These are phyloP conservation scores for Macroglossus sobrinus DNA, from an alignment of 2,113 vertebrate genomes.

Conservation along the genomic window DNA sequence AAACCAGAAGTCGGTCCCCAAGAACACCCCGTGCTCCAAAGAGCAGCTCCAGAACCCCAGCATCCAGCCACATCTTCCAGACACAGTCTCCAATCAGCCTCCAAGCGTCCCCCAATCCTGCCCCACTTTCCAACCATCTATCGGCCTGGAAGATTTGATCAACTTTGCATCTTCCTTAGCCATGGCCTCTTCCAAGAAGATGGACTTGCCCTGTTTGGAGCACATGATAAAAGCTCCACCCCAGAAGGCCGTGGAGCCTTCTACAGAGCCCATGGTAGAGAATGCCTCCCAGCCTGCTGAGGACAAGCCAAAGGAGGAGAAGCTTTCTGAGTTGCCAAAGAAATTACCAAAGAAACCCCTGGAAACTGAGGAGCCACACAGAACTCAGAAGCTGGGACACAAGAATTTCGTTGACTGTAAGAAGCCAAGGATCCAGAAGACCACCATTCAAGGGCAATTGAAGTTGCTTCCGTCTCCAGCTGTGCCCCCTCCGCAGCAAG, in stretches of 20 bases:
- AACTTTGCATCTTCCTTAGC: conserved; percentile 44
- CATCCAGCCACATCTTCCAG: not conserved
- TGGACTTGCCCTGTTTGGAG: not conserved
- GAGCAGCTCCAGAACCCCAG: not conserved
- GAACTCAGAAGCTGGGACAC: not conserved
- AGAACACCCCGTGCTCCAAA: not conserved
- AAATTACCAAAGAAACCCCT: not conserved
- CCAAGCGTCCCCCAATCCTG: accelerated
- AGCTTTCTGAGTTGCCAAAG: not conserved
- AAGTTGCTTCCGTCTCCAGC: not conserved
- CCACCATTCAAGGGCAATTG: conserved; percentile 47
- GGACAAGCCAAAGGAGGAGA: not conserved
- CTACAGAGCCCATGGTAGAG: not conserved
- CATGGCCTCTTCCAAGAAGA: conserved; percentile 31
- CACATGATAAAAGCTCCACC: not conserved
- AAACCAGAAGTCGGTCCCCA: accelerated
- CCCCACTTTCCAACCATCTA: not conserved
- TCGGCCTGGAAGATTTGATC: conserved; percentile 14
- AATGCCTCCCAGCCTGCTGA: accelerated
- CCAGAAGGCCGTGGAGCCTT: not conserved
- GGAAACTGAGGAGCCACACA: accelerated
- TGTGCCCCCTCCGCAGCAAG: not conserved
- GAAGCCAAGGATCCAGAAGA: not conserved
- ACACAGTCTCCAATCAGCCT: not conserved
- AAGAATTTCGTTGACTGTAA: not conserved